Percentiles rank a stretch among this genome's conserved stretches.
These are phyloP conservation scores for Gila orcuttii DNA, from an alignment of 2,113 vertebrate species.

Conservation along the genomic window DNA sequence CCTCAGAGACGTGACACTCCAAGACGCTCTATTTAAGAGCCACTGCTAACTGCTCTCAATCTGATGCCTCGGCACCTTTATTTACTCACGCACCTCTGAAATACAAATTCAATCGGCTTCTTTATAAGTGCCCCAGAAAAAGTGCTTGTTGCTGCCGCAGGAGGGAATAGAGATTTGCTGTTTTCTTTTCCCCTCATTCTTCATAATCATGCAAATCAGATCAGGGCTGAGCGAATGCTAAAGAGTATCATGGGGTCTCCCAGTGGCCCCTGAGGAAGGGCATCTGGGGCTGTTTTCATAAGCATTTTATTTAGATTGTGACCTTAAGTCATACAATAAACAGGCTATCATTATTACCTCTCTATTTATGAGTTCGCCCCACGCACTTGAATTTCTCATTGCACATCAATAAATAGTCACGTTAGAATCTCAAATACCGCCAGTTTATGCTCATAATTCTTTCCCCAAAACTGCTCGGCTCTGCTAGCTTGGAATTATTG, in stretches of 20 bases:
- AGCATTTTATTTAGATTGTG: constrained; percentile 32
- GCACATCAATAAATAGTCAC: constrained; percentile 9
- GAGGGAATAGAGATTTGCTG: constrained; percentile 41
- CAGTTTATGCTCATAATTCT: not conserved
- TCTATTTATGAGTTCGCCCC: not conserved
- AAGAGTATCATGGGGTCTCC: constrained; percentile 29
- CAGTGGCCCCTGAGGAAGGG: not conserved
- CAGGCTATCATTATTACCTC: constrained; percentile 27
- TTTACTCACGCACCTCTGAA: constrained; percentile 32
- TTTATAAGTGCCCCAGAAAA: constrained; percentile 35
- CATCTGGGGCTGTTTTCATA: constrained; percentile 29
- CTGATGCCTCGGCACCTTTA: constrained; percentile 40
- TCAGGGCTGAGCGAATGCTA: constrained; percentile 32
- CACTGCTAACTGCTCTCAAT: constrained; percentile 49
- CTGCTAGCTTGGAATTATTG: not conserved
- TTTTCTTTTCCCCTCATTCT: constrained; percentile 13
- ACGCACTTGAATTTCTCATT: not conserved
- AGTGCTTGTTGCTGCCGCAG: constrained; percentile 27
- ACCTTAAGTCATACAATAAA: constrained; percentile 36
- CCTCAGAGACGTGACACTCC: constrained; percentile 20
- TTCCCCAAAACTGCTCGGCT: not conserved
- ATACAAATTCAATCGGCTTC: constrained; percentile 50
- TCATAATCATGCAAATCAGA: constrained; percentile 53
- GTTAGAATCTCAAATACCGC: not conserved
- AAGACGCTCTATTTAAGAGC: constrained; percentile 21